Conservation (phyloP, 2,797 vertebrate genomes). For the Silurus lanzhouensis region DNA sequence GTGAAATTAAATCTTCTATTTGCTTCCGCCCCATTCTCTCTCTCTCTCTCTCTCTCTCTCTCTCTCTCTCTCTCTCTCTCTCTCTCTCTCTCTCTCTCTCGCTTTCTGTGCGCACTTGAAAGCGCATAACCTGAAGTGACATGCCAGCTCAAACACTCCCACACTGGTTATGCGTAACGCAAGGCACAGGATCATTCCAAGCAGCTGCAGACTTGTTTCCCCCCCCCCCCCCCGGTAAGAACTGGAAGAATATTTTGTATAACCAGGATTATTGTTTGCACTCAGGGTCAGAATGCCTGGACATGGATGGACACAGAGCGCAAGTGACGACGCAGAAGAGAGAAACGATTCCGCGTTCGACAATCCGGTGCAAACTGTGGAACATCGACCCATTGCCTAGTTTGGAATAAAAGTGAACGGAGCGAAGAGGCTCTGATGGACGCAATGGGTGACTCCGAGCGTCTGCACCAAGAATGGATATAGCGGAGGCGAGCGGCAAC, state of each 20-base stretch:
- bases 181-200: neutral
- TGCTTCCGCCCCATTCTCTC: conserved; percentile 1
- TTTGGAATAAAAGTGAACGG: conserved; percentile 16
- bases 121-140: conserved; percentile 36
- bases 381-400: neutral
- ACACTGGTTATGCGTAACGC: conserved; percentile 32
- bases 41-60: conserved; percentile 21
- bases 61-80: conserved; percentile 1
- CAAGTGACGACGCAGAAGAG: neutral
- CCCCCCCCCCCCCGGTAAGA: neutral
- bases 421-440: conserved; percentile 17
- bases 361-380: neutral
- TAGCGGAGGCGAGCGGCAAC: conserved; percentile 65
- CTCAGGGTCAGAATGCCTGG: conserved; percentile 12
- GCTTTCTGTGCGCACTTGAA: neutral
- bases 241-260: neutral
- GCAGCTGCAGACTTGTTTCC: neutral
- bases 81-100: conserved; percentile 14
- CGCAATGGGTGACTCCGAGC: conserved; percentile 61
- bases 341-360: neutral
- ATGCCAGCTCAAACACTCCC: conserved; percentile 29
- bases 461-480: conserved; percentile 70
- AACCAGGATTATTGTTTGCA: conserved; percentile 4
- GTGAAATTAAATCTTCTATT: conserved; percentile 7
- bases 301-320: neutral